A percentile compares a stretch with the other conserved stretches of the same genome.
These are phyloP conservation scores for Shargacucullia verbasci DNA, from an alignment of 2,888 invertebrate genomes.

Conservation along the genomic window DNA sequence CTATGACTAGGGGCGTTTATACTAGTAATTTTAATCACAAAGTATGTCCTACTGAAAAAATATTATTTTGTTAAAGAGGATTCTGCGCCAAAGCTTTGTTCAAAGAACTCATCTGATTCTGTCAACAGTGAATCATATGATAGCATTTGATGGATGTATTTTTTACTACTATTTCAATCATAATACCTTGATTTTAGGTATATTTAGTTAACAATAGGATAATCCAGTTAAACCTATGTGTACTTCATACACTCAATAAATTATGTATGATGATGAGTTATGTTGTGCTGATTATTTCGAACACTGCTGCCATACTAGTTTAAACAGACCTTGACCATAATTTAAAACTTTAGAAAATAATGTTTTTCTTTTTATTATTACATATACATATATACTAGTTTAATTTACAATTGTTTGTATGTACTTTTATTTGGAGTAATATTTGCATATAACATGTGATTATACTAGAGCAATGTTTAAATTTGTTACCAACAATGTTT, in stretches of 20 bases:
- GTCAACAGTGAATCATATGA: conserved; percentile 20
- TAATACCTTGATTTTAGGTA: too few relatives aligned
- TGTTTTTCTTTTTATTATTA: neutral
- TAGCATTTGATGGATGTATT: conserved; percentile 42
- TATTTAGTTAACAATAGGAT: too few relatives aligned
- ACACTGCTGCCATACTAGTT: too few relatives aligned
- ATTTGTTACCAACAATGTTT: neutral
- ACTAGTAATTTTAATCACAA: conserved; percentile 67
- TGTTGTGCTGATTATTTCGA: too few relatives aligned
- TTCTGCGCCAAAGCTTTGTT: conserved; percentile 16
- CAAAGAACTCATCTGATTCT: conserved; percentile 26
- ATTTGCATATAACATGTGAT: neutral
- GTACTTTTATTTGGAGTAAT: conserved; percentile 4
- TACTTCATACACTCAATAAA: too few relatives aligned
- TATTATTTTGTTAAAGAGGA: conserved; percentile 63
- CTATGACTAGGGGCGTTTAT: conserved; percentile 81
- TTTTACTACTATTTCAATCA: conserved; percentile 5
- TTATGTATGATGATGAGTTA: too few relatives aligned
- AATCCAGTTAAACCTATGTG: too few relatives aligned
- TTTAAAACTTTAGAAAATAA: too few relatives aligned
- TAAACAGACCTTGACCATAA: too few relatives aligned
- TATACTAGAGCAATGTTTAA: conserved; percentile 9
- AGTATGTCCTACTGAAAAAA: conserved; percentile 73
- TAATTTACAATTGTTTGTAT: conserved; percentile 6
- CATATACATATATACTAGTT: neutral